These are phyloP conservation scores for Aurelia aurita complex sp. Pacific DNA, from an alignment of 30 jellyfish, hydroid and myxozoan species.

Conservation along the genomic window DNA sequence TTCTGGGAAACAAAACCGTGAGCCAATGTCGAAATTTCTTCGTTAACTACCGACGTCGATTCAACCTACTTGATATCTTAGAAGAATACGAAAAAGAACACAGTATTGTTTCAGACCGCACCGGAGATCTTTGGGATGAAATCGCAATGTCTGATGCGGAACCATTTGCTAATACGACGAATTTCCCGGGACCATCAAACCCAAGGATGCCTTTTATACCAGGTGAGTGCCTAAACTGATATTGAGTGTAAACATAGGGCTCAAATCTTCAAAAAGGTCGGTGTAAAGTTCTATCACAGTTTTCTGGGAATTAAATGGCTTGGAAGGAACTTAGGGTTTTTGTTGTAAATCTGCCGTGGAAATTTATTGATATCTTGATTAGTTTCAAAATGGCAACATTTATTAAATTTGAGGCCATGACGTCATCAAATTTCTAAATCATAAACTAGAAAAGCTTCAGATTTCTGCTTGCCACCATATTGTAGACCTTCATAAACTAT, in stretches of 20 bases:
- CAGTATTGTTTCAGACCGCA: slow-evolving; percentile 84
- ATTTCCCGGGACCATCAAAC: slow-evolving; percentile 22
- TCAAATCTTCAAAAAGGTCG: too few species aligned
- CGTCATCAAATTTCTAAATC: too few species aligned
- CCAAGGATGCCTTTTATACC: slow-evolving; percentile 52
- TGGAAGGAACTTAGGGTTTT: too few species aligned
- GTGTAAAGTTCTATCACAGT: too few species aligned
- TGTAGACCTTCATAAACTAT: too few species aligned
- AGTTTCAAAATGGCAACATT: too few species aligned
- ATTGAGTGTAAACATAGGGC: background rate
- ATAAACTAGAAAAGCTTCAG: too few species aligned
- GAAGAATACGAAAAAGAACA: slow-evolving; percentile 96
- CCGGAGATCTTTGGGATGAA: slow-evolving; percentile 90
- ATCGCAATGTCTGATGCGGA: slow-evolving; percentile 71
- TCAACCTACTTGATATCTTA: slow-evolving; percentile 84
- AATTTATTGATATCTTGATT: too few species aligned
- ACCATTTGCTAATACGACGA: slow-evolving; percentile 34
- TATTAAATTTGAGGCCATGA: too few species aligned
- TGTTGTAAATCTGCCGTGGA: too few species aligned
- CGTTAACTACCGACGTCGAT: slow-evolving; percentile 98
- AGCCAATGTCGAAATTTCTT: slow-evolving; percentile 93
- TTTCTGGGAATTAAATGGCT: too few species aligned
- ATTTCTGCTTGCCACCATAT: too few species aligned
- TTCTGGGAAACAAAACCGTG: slow-evolving; percentile 91
- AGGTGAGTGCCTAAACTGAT: slow-evolving; percentile 9